Percentiles rank a stretch among this genome's conserved stretches.
phyloP scores from a whole-genome alignment of 2,888 invertebrate genomes.

The Ditylenchus weischeri region DNA sequence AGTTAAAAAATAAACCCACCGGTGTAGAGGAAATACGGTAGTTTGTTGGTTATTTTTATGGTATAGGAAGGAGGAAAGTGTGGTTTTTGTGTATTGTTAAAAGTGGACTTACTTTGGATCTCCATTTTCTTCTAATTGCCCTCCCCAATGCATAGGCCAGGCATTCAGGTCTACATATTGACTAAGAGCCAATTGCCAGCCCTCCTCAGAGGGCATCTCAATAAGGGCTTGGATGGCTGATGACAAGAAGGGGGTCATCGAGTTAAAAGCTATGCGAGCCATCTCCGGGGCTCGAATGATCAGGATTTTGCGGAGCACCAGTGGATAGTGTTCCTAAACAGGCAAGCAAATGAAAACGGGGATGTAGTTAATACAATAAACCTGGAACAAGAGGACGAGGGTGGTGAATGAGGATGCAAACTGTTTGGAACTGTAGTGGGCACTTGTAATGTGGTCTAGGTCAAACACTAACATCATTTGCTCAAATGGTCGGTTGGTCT shows the following conservation, averaged over 20 bases:
- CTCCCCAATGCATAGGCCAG: constrained; percentile 58
- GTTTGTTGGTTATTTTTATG: no score
- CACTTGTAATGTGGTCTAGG: constrained; percentile 54
- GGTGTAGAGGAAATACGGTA: no score
- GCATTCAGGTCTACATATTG: constrained; percentile 53
- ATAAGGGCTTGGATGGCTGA: constrained; percentile 51
- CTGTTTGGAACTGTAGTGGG: constrained; percentile 56
- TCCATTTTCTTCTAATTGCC: constrained; percentile 42
- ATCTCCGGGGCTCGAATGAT: constrained; percentile 58
- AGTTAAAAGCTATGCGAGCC: constrained; percentile 56
- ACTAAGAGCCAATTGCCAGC: constrained; percentile 53
- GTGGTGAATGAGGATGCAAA: constrained; percentile 58
- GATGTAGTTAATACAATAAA: constrained; percentile 32
- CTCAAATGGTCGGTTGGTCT: constrained; percentile 56
- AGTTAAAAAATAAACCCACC: no score
- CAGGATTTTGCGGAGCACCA: constrained; percentile 55
- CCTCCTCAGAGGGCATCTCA: constrained; percentile 55
- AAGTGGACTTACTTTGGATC: constrained; percentile 32
- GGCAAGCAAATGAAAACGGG: constrained; percentile 2
- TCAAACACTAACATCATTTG: constrained; percentile 58
- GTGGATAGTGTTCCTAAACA: constrained; percentile 52
- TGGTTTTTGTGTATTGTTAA: neutral
- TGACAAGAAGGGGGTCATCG: constrained; percentile 55
- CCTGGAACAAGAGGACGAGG: constrained; percentile 56
- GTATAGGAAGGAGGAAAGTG: neutral